Evolutionary conservation across 1,140 invertebrate species (phyloP), one percentile per base, ranked within the genome.

Genomic region (Drosophila nannoptera): DNA sequence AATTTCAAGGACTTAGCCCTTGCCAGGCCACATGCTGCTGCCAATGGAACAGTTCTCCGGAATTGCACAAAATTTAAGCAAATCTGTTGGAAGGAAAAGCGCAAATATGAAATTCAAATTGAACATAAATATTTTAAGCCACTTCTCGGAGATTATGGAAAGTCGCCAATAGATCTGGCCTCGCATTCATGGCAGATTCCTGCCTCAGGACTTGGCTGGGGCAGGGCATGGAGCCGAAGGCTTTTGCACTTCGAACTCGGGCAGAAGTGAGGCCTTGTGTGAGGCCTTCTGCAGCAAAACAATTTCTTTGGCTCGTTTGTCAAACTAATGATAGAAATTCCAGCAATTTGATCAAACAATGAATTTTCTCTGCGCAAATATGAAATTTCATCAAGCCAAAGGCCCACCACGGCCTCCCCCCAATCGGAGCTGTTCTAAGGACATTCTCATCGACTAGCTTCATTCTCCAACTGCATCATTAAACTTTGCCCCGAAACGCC

Each of bases 331-430:
- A 68, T 68, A 75, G 81, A 81, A 86, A 86, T 86, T 86, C 75
- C 70, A 86, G 81, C 81, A 86, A 86, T 86, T 86, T 86, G 72
- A 86, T 86, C 86, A 81, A 84, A 86, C 81, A 86, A 84, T 86
- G 80, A 84, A 84, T 84, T 80, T 84, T 66, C 76, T 73, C 53
- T 54, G 58, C 54, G 66, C 52, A 75, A 71, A 84, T 86, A 77
- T 86, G 80, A 77, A 86, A 86, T 86, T 83, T 84, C 22, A 22
- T 22, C 22, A 22, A 22, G 22, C 22, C 22, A 22, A 22, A 22
- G 22, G 8, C 43, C 43, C 45, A 7, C n/a, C 40, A 22, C 12
- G 45, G 5, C 45, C 43, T n/a, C n/a, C n/a, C 22, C 3, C 22
- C 1, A 22, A 22, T 22, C 22, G 22, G 22, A 22, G 22, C 22